Conservation (phyloP, 37 sponge, comb jelly and placozoan species). For the Dysidea cf. avara region DNA sequence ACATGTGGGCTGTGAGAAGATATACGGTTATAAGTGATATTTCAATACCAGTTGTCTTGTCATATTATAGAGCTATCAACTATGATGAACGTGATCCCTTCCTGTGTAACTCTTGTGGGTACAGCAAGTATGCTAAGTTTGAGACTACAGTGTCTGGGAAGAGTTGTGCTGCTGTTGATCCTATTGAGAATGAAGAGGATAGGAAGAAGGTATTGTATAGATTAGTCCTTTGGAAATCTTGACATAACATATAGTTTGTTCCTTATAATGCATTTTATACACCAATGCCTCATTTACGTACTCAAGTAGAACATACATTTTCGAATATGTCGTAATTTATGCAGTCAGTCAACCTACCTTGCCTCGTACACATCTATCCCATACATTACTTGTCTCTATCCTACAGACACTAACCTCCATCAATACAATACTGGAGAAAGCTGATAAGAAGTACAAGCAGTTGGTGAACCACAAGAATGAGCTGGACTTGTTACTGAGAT, state of each 20-base stretch:
- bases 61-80: constrained; percentile 73
- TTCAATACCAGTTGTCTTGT: constrained; percentile 7
- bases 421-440: constrained; percentile 76
- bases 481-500: constrained; percentile 65
- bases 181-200: constrained; percentile 91
- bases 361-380: too few relatives aligned
- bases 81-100: constrained; percentile 97
- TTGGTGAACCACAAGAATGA: constrained; percentile 70
- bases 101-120: constrained; percentile 92
- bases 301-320: too few relatives aligned
- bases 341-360: too few relatives aligned
- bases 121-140: constrained; percentile 93
- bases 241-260: too few relatives aligned
- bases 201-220: constrained; percentile 58
- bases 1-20: too few relatives aligned
- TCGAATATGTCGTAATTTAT: too few relatives aligned
- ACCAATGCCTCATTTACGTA: too few relatives aligned
- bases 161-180: constrained; percentile 84
- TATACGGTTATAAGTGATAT: too few relatives aligned
- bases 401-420: constrained; percentile 66
- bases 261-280: too few relatives aligned
- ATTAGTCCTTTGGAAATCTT: neutral
- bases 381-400: neutral
- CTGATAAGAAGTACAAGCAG: constrained; percentile 75
- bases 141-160: constrained; percentile 57